Evolutionary conservation across 2,797 vertebrate genomes (phyloP).

Genomic region (Spinus olivaceus): DNA sequence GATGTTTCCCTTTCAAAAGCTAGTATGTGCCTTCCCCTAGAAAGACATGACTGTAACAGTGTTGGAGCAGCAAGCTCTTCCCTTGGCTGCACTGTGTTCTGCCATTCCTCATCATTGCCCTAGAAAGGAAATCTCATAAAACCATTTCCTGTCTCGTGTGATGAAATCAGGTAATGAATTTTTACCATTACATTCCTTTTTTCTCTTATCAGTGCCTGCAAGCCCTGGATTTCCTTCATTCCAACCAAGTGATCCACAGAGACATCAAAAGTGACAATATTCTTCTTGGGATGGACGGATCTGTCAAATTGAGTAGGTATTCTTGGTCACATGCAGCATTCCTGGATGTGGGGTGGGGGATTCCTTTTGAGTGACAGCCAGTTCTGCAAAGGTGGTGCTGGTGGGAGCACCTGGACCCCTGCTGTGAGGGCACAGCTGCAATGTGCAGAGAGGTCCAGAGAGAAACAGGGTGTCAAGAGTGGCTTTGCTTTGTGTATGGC

Average conservation of each 20-base stretch:
- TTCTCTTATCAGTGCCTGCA: slow-evolving; percentile 87
- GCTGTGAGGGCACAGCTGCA: not conserved
- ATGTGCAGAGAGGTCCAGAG: not conserved
- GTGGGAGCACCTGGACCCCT: not conserved
- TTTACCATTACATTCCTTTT: not conserved
- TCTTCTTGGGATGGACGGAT: slow-evolving; percentile 96
- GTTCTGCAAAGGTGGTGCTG: not conserved
- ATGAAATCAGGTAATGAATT: slow-evolving; percentile 33
- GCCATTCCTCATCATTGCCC: not conserved
- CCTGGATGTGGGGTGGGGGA: not conserved
- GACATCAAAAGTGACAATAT: slow-evolving; percentile 99
- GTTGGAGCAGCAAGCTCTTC: not conserved
- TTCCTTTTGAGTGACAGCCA: not conserved
- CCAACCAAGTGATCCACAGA: slow-evolving; percentile 98
- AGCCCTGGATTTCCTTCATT: slow-evolving; percentile 97
- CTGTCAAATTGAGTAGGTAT: slow-evolving; percentile 94
- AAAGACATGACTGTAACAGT: not conserved
- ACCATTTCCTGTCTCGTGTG: not conserved
- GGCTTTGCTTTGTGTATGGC: not conserved
- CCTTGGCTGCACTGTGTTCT: slow-evolving; percentile 5
- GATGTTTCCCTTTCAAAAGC: not conserved
- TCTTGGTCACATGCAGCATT: not conserved
- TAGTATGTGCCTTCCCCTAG: not conserved
- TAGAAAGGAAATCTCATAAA: slow-evolving; percentile 15
- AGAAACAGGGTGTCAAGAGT: not conserved